Evolutionary conservation across 1,140 invertebrate genomes (phyloP), one percentile per base, ranked within the genome.

Genomic region (Thereuonema tuberculata): DNA sequence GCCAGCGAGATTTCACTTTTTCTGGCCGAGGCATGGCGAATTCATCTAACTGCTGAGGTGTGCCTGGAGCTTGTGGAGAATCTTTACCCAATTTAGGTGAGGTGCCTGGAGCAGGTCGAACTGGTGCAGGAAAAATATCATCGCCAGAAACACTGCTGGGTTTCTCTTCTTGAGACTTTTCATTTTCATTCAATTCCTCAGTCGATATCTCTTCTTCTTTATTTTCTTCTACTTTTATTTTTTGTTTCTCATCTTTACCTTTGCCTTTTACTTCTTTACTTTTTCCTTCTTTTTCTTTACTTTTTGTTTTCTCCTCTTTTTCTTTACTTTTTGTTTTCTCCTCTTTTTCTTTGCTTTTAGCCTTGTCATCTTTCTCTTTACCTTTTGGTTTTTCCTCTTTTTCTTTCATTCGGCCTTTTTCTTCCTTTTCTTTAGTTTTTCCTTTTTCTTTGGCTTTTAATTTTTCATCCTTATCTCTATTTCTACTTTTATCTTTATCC

Each of bases 1-100:
- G 72, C 87, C 89, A 91, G 25, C 87, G 75, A 2, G 87, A 89
- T 71, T 91, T 92, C 0, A 92, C 86, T 77, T 89, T 89, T 3
- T 87, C 83, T 1, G 85, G 85, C 74, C 83, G 85, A n/a, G 56
- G 25, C 12, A 48, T 48, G 47, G 47, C 47, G 21, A 55, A 26
- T 17, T 63, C 59, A 52, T 58, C 52, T 37, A 58, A 9, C n/a
- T 59, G 43, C 27, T 59, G 43, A 24, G 37, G 3, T 2, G n/a
- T 24, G 9, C 29, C 23, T 2, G 21, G 2, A 5, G 59, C 24
- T 3, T n/a, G 23, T 23, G 58, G 58, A n/a, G 58, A 59, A 20
- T 27, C 26, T 20, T 53, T 54, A 5, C 58, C 58, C 2, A 3
- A 9, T 15, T 21, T 26, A 15, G 58, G 48, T 52, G 56, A 43